Evolutionary conservation across 2,888 invertebrate genomes (phyloP), one percentile per base, ranked within the genome.

Genomic region (Macrostomum cliftonense): DNA sequence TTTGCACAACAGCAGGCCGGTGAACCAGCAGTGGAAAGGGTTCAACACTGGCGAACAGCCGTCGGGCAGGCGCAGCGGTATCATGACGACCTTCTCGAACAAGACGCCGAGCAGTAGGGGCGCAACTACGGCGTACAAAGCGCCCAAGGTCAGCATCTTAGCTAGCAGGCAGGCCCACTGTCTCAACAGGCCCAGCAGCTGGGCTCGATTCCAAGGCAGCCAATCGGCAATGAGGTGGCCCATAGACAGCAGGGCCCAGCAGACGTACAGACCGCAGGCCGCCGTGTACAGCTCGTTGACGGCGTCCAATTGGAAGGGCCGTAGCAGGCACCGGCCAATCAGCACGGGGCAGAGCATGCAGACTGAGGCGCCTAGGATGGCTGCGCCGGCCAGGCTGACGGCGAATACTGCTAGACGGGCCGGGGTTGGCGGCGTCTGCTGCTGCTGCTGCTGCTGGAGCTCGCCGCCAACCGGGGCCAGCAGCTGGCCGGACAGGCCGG

Each of bases 231-330:
- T 77, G 40, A 91, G 75, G 11, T 83, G 80, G 17, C 82, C 75
- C 14, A 83, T 82, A 37, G 89, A 78, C 0, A 85, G 81, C n/a
- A 78, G 72, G 53, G 91, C 77, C 91, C 93, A 93, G 70, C 89
- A 89, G 14, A 88, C 77, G 72, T 95, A 97, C 56, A 88, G 80
- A 5, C 95, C 84, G 64, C 83, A 83, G 0, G 91, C 88, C 0
- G 88, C 85, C 0, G 93, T 93, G 67, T 97, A 95, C 4, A 95
- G 72, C 71, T 95, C 95, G 68, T 95, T 93, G 0, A 91, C 83
- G 54, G 70, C 68, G 2, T 64, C 71, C 39, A 79, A 19, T 19
- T 19, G 17, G 17, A 16, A 17, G 9, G 17, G 40, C 40, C 17
- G 19, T 2, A 19, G 40, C 40, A 17, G 17, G 17, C 19, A 19